phyloP scores from a whole-genome alignment of 1,140 invertebrate species.

The Papilio glaucus region DNA sequence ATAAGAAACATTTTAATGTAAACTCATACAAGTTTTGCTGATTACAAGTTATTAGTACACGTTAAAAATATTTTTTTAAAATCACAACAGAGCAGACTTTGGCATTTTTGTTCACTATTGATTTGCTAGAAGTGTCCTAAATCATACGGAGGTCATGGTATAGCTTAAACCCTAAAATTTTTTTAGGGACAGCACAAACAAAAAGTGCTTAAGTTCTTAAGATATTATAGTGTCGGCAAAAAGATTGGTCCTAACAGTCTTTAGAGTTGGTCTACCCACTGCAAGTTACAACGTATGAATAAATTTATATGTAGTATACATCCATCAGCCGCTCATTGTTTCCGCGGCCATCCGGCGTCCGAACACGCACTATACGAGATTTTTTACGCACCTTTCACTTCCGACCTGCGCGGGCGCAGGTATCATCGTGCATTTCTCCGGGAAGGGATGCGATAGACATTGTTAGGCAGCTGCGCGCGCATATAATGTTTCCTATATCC shows the following conservation, averaged over 20 bases:
- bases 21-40: too few species aligned
- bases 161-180: too few species aligned
- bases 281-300: constrained; percentile 42
- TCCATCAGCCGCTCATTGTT: constrained; percentile 48
- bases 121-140: too few species aligned
- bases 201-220: too few species aligned
- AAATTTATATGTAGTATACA: constrained; percentile 38
- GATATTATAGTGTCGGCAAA: too few species aligned
- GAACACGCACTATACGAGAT: constrained; percentile 53
- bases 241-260: neutral
- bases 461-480: constrained; percentile 57
- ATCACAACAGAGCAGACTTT: too few species aligned
- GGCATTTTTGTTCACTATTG: too few species aligned
- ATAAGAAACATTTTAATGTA: too few species aligned
- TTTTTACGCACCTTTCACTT: constrained; percentile 76
- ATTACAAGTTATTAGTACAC: too few species aligned
- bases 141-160: too few species aligned
- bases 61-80: too few species aligned
- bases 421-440: constrained; percentile 54
- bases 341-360: constrained; percentile 48
- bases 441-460: constrained; percentile 49
- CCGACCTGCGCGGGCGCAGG: constrained; percentile 64
- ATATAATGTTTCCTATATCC: constrained; percentile 54
- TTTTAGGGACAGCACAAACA: too few species aligned
- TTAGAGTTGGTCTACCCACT: neutral